phyloP scores from a whole-genome alignment of 1,140 invertebrate species.

The Amphibalanus amphitrite region DNA sequence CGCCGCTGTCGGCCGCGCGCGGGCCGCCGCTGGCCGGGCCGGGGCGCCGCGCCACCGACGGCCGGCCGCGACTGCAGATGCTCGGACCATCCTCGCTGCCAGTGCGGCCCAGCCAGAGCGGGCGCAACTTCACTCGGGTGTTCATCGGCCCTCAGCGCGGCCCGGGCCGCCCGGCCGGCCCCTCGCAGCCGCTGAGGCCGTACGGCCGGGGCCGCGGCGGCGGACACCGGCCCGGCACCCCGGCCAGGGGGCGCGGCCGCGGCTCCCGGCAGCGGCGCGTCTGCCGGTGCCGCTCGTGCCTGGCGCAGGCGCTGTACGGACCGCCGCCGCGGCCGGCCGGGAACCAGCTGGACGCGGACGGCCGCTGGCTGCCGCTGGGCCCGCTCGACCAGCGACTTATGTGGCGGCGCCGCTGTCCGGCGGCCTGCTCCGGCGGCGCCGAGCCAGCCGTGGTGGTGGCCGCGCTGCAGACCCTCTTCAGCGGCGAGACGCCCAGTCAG shows the following conservation, averaged over 20 bases:
- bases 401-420: not conserved
- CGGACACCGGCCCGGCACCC: too few relatives aligned
- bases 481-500: not conserved
- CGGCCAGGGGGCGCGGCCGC: too few relatives aligned
- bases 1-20: too few relatives aligned
- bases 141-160: not conserved
- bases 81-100: not conserved
- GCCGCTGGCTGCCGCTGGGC: not conserved
- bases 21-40: too few relatives aligned
- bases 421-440: too few relatives aligned
- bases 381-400: not conserved
- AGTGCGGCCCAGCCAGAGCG: not conserved
- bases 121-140: not conserved
- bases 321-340: too few relatives aligned
- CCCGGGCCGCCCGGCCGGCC: too few relatives aligned
- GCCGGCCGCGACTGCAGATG: not conserved
- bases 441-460: not conserved
- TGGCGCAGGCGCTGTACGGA: not conserved
- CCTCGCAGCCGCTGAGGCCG: not conserved
- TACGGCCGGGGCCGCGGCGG: not conserved
- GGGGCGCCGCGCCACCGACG: too few relatives aligned
- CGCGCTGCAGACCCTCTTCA: not conserved
- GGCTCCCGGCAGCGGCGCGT: too few relatives aligned
- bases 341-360: not conserved
- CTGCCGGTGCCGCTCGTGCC: not conserved